Percentiles rank a stretch among this genome's conserved stretches.
These are phyloP conservation scores for Rhadina sibilatrix DNA, from an alignment of 2,113 vertebrate species.

Conservation along the genomic window DNA sequence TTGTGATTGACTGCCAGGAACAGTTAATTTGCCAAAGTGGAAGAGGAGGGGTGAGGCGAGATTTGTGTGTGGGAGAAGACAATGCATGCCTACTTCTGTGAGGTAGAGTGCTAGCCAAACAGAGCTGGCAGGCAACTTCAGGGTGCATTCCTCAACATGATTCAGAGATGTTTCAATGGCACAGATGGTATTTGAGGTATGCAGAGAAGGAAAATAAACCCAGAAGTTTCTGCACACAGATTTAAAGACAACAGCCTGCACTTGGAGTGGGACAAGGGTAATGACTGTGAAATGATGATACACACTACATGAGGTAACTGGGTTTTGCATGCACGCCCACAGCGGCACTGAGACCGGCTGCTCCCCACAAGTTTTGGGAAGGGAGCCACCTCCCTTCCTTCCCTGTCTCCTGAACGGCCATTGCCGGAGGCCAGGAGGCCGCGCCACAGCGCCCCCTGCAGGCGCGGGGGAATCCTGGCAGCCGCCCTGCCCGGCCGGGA, in stretches of 20 bases:
- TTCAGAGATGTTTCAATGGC: neutral
- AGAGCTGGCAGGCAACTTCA: neutral
- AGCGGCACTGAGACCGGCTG: neutral
- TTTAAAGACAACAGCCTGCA: neutral
- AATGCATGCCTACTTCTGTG: neutral
- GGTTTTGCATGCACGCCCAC: neutral
- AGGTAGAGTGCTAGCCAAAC: neutral
- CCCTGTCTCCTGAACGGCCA: rapidly evolving
- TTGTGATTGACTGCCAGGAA: conserved; percentile 39
- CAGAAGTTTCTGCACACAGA: neutral
- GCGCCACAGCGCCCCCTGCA: neutral
- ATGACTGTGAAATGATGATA: neutral
- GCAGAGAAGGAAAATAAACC: neutral
- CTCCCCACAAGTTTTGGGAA: neutral
- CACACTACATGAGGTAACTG: neutral
- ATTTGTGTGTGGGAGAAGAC: neutral
- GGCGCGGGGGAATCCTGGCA: neutral
- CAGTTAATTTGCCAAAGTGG: conserved; percentile 33
- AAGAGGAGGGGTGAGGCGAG: neutral
- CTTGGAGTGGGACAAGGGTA: neutral
- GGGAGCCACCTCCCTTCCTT: neutral
- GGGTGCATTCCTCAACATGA: neutral
- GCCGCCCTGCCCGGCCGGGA: no score
- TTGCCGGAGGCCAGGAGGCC: no score
- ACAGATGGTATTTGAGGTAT: neutral